Evolutionary conservation across 2,888 invertebrate species (phyloP).

Genomic region (Osedax frankpressi): DNA sequence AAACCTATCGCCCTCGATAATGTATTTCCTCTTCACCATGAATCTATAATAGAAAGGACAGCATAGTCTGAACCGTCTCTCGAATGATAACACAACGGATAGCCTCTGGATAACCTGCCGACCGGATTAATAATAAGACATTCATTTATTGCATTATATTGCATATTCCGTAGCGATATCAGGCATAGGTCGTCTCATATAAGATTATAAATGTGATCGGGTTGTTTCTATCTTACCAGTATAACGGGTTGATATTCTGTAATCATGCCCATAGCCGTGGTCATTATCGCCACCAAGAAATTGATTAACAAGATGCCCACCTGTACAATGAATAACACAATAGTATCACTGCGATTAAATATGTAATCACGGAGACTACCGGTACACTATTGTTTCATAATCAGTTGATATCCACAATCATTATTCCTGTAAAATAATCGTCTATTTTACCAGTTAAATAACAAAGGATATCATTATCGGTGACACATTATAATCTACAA

Average conservation of each 20-base stretch:
- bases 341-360: no score
- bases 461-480: no score
- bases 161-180: no score
- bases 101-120: background rate
- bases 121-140: no score
- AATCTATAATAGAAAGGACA: background rate
- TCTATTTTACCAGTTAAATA: no score
- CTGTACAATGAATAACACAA: background rate
- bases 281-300: background rate
- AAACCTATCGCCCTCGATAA: background rate
- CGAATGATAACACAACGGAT: background rate
- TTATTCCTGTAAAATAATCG: no score
- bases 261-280: background rate
- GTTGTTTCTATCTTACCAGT: background rate
- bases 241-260: background rate
- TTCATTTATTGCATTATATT: no score
- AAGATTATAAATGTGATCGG: background rate
- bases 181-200: no score
- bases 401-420: no score
- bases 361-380: no score
- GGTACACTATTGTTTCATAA: no score
- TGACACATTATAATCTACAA: no score
- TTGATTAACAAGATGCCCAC: background rate
- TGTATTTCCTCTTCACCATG: background rate
- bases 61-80: background rate